These are phyloP conservation scores for Nycticebus coucang DNA, from an alignment of 2,113 vertebrate genomes.

Conservation along the genomic window DNA sequence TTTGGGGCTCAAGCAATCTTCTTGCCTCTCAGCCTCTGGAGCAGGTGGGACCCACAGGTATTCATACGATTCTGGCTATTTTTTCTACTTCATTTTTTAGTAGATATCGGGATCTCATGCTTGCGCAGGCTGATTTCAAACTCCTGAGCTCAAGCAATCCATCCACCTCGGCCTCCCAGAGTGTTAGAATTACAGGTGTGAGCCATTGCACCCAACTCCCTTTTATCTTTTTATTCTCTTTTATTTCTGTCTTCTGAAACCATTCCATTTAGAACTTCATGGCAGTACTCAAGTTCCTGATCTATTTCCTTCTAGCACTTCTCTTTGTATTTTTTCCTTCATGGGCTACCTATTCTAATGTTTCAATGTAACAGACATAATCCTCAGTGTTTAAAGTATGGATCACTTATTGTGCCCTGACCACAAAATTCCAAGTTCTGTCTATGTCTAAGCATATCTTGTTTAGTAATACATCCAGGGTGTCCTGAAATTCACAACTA, in stretches of 20 bases:
- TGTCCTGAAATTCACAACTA: no score
- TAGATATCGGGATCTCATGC: no score
- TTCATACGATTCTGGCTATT: no score
- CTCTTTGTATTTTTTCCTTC: neutral
- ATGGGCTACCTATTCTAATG: neutral
- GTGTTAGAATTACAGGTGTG: no score
- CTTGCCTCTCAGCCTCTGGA: no score
- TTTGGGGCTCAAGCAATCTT: no score
- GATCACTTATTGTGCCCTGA: neutral
- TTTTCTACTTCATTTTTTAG: no score
- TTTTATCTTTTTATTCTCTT: neutral
- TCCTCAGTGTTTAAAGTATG: neutral
- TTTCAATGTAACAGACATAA: neutral
- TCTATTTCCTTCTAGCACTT: fast-evolving
- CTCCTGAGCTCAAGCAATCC: no score
- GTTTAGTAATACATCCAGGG: neutral
- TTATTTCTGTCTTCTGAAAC: neutral
- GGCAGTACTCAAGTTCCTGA: neutral
- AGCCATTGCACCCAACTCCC: no score
- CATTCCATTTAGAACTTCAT: neutral
- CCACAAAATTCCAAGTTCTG: neutral
- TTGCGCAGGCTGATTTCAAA: no score
- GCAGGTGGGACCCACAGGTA: no score
- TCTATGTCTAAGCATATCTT: neutral
- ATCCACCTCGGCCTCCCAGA: no score